A percentile compares a stretch with the other conserved stretches of the same genome.
Evolutionary conservation across 2,797 vertebrate species (phyloP).

Genomic region (Corythornis leucogaster): DNA sequence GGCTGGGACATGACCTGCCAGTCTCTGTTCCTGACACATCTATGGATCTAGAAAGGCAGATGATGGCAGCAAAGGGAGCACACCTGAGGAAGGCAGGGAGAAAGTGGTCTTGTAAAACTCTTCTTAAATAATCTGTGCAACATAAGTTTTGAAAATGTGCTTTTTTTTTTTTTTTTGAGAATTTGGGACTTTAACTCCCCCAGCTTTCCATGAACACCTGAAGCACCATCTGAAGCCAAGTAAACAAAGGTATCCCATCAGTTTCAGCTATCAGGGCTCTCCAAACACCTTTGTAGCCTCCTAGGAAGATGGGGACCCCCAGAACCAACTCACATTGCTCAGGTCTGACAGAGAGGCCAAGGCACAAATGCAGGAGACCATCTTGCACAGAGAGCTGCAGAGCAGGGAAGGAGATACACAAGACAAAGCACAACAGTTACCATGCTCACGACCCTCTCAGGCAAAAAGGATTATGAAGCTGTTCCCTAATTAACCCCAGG

Average conservation of each 20-base stretch:
- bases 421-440: neutral
- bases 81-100: neutral
- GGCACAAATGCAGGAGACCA: neutral
- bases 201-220: neutral
- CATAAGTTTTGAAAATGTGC: neutral
- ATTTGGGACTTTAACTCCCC: neutral
- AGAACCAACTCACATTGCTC: neutral
- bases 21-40: neutral
- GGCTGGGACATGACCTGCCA: fast-evolving
- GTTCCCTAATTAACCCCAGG: neutral
- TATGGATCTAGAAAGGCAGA: neutral
- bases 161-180: neutral
- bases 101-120: neutral
- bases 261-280: neutral
- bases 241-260: neutral
- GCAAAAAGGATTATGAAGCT: neutral
- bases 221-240: too few relatives aligned
- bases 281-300: neutral
- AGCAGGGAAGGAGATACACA: neutral
- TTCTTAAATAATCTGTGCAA: neutral
- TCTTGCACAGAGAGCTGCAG: neutral
- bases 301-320: neutral
- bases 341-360: neutral
- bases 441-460: neutral
- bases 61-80: neutral